Percentiles rank a stretch among this genome's conserved stretches.
Conservation (phyloP, 2,797 vertebrate genomes). For the Pterois miles region DNA sequence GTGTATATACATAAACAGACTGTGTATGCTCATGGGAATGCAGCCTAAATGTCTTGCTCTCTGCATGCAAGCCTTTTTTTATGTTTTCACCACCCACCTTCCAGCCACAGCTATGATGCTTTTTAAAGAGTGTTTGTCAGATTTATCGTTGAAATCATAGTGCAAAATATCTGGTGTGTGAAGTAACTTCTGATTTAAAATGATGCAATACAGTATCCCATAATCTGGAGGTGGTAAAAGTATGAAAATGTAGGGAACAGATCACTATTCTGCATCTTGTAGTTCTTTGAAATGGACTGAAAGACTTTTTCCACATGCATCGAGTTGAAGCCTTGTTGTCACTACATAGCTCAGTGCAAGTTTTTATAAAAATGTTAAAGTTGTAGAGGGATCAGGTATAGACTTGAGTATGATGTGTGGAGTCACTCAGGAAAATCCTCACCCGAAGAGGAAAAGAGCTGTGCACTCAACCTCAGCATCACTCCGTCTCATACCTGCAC, state of each 20-base stretch:
- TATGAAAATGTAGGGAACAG: neutral
- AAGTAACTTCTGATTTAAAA: neutral
- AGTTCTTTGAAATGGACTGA: neutral
- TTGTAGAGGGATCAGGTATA: conserved; percentile 78
- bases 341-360: neutral
- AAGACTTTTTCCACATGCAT: neutral
- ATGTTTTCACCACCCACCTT: conserved; percentile 43
- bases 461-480: conserved; percentile 63
- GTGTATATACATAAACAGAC: conserved; percentile 56
- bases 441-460: neutral
- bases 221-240: neutral
- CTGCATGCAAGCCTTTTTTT: conserved; percentile 60
- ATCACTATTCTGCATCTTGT: neutral
- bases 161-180: neutral
- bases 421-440: conserved; percentile 35
- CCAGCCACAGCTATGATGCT: conserved; percentile 24
- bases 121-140: conserved; percentile 41
- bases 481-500: conserved; percentile 79
- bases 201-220: neutral
- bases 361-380: neutral
- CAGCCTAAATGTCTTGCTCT: conserved; percentile 31
- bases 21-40: conserved; percentile 22
- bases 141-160: conserved; percentile 2
- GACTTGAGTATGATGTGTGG: conserved; percentile 71
- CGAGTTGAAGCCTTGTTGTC: conserved; percentile 1